Evolutionary conservation across 2,797 vertebrate species (phyloP).

Genomic region (Catostomus latipinnis): DNA sequence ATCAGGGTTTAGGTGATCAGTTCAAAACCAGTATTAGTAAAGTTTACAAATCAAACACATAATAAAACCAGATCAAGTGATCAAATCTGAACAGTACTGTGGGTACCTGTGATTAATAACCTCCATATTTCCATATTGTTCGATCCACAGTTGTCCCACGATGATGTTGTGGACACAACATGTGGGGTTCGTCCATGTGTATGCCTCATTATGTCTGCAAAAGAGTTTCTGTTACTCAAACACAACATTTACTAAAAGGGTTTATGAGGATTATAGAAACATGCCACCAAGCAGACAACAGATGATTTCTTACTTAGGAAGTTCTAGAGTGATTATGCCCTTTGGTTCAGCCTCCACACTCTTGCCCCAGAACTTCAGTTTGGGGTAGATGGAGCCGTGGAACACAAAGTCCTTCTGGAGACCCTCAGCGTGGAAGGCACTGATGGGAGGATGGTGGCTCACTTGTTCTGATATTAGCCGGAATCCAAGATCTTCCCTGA

Average conservation of each 20-base stretch:
- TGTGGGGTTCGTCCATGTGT: slow-evolving; percentile 98
- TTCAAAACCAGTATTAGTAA: no score
- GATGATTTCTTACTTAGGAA: slow-evolving; percentile 87
- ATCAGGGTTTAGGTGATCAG: no score
- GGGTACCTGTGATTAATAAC: slow-evolving; percentile 93
- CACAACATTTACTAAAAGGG: background rate
- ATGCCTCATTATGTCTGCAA: slow-evolving; percentile 91
- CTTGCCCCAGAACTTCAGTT: slow-evolving; percentile 99
- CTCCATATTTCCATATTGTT: slow-evolving; percentile 96
- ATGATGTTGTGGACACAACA: slow-evolving; percentile 99
- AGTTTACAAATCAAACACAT: no score
- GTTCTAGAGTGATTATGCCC: slow-evolving; percentile 94
- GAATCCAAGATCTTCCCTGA: slow-evolving; percentile 96
- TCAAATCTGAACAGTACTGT: slow-evolving; percentile 57
- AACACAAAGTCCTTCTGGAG: slow-evolving; percentile 93
- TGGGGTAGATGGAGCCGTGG: slow-evolving; percentile 98
- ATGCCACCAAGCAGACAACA: background rate
- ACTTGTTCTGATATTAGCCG: slow-evolving; percentile 97
- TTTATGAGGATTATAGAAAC: background rate
- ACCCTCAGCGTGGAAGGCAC: slow-evolving; percentile 96
- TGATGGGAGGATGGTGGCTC: slow-evolving; percentile 97
- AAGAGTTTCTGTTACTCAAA: background rate
- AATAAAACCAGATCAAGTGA: background rate
- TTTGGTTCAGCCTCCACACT: slow-evolving; percentile 98
- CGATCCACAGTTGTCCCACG: slow-evolving; percentile 98